Percentiles rank a stretch among this genome's conserved stretches.
Conservation (phyloP, 2,888 invertebrate genomes). For the Cryptocephalus primarius region DNA sequence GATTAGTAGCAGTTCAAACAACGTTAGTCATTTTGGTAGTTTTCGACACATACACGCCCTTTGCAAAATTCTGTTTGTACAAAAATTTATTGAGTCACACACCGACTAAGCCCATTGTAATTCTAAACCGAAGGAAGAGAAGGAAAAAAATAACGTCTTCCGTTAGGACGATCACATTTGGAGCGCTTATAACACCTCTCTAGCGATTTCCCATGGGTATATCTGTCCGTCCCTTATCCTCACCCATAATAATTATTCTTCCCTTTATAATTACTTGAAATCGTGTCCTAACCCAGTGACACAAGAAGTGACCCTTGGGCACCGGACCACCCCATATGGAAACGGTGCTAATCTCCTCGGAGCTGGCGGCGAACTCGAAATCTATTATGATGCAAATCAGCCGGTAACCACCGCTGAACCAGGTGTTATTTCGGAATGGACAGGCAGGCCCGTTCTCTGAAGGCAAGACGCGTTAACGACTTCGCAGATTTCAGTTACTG, state of each 20-base stretch:
- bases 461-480: conserved; percentile 34
- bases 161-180: no score
- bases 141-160: no score
- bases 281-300: conserved; percentile 29
- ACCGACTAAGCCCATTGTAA: no score
- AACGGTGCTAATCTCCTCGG: background rate
- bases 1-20: no score
- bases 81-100: no score
- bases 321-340: background rate
- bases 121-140: no score
- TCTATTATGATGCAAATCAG: conserved; percentile 35
- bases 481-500: conserved; percentile 30
- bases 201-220: conserved; percentile 15
- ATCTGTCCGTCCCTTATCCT: conserved; percentile 9
- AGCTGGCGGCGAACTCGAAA: conserved; percentile 14
- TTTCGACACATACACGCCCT: no score
- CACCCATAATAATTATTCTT: conserved; percentile 29
- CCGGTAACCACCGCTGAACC: conserved; percentile 29
- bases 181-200: no score
- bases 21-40: no score
- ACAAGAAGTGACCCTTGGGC: conserved; percentile 25
- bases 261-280: conserved; percentile 31
- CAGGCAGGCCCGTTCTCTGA: conserved; percentile 31
- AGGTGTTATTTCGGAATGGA: conserved; percentile 34
- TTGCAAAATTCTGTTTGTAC: no score